Conservation (phyloP, 2,113 vertebrate genomes). For the Columbina picui region DNA sequence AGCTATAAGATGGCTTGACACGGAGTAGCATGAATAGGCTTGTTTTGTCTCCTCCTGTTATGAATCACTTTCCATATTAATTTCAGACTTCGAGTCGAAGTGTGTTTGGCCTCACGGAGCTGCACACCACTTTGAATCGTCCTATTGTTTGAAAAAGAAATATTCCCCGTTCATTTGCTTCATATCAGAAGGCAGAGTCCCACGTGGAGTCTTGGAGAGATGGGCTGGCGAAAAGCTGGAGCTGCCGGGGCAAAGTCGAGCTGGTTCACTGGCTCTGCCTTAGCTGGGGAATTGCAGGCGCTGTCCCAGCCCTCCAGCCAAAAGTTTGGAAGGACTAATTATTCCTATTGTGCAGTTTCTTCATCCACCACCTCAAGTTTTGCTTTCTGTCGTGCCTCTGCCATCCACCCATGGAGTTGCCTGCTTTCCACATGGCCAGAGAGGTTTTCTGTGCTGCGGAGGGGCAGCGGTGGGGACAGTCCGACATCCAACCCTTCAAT, state of each 20-base stretch:
- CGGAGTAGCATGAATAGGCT: slow-evolving; percentile 60
- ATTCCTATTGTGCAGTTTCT: background rate
- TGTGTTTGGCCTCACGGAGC: background rate
- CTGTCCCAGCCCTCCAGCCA: background rate
- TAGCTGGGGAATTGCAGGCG: background rate
- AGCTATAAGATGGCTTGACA: slow-evolving; percentile 42
- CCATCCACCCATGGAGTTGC: accelerated
- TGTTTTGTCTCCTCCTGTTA: slow-evolving; percentile 63
- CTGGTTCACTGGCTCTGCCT: background rate
- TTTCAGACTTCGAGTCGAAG: slow-evolving; percentile 1
- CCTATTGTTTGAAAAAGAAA: background rate
- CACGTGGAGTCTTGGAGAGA: accelerated
- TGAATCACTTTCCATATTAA: slow-evolving; percentile 58
- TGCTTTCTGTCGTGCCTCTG: background rate
- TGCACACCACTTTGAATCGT: background rate
- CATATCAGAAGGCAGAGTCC: background rate
- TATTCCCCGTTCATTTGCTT: background rate
- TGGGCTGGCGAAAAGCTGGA: accelerated
- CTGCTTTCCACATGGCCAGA: accelerated
- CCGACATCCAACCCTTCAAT: accelerated
- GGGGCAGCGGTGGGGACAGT: background rate
- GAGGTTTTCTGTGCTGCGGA: background rate
- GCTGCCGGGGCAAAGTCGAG: accelerated
- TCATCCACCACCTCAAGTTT: background rate
- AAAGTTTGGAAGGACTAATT: background rate